These are phyloP conservation scores for Leucozona laternaria DNA, from an alignment of 2,888 invertebrate species.

Conservation along the genomic window DNA sequence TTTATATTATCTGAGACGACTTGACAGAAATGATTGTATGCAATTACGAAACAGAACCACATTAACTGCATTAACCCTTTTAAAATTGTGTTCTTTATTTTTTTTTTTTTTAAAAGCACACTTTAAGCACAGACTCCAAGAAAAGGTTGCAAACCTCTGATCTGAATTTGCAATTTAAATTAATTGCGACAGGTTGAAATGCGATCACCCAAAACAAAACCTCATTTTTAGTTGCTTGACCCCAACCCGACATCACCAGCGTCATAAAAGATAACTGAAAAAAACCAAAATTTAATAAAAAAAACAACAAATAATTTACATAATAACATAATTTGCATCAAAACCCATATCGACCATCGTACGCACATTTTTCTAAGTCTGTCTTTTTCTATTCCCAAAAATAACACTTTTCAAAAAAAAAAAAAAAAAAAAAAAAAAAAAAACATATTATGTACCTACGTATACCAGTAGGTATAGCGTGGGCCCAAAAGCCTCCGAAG, in stretches of 20 bases:
- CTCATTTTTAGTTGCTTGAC: conserved; percentile 50
- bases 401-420: background rate
- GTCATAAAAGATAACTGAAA: conserved; percentile 4
- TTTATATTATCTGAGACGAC: no score
- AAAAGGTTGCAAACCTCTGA: conserved; percentile 27
- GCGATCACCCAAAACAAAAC: background rate
- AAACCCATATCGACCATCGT: background rate
- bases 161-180: conserved; percentile 19
- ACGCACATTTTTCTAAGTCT: background rate
- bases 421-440: background rate
- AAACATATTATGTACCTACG: background rate
- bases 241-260: conserved; percentile 10
- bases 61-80: background rate
- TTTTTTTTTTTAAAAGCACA: background rate
- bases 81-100: background rate
- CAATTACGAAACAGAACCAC: background rate
- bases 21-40: no score
- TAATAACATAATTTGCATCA: conserved; percentile 33
- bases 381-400: background rate
- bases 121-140: background rate
- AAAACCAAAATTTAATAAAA: background rate
- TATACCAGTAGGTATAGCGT: background rate
- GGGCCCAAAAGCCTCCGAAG: background rate
- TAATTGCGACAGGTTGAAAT: conserved; percentile 20
- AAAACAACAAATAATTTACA: background rate